Base-by-base conservation (phyloP, 2,113 vertebrate genomes). In the Isurus oxyrinchus region DNA sequence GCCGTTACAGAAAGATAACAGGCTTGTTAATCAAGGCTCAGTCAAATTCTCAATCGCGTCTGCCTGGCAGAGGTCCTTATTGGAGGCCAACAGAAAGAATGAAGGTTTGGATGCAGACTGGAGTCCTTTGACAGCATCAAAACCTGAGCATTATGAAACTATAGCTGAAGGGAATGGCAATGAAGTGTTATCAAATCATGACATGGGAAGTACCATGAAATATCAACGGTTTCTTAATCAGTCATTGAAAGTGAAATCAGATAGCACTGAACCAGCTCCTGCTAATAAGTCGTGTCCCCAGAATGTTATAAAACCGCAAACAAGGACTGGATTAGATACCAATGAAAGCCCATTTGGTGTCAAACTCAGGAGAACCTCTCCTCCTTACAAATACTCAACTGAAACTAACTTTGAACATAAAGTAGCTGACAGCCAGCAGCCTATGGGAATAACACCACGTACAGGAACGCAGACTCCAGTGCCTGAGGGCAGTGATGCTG, bases 271-370 rank as follows among this genome's bases (percentile, higher is more conserved):
- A 76, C 40, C 66, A 95, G 49, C 27, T 55, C 19, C 94, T 72
- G 13, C 67, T 53, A 67, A 72, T 25, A 76, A 72, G 8, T 27
- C 94, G 0, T n/a, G 59, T 11, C 86, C n/a, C 27, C 67, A 2
- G 55, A 87, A 27, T 31, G 31, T 76, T 69, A 16, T 16, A 25
- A 96, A 44, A 90, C 93, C 66, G 35, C 94, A 40, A 84, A 40
- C 96, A 0, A 95, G 96, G 6, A 59, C 95, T 0, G 97, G 97
- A 69, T 97, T 97, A 67, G 97, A 97, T 40, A 97, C 96, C 93
- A 93, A 96, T 10, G 97, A 98, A 97, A 99, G 96, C 96, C 97
- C 98, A 0, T 99, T 99, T 96, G 99, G 99, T 76, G 97, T 99
- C n/a, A 98, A 97, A 87, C 97, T 99, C 96, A 98, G 98, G 97